Base-by-base conservation (phyloP, 2,113 vertebrate genomes). In the Ophiodon elongatus region DNA sequence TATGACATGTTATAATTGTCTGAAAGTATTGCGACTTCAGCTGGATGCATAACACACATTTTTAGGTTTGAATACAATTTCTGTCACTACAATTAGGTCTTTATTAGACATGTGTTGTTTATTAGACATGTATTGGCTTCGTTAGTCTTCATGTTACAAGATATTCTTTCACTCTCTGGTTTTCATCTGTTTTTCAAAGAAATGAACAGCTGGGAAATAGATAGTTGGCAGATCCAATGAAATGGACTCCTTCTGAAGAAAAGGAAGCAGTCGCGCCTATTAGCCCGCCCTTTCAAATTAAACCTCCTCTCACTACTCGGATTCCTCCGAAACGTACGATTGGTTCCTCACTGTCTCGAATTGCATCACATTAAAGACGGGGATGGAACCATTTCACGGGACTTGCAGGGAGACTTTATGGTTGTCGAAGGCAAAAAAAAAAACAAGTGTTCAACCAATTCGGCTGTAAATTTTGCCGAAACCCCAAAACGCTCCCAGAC, bases 1-100 rank as follows among this genome's bases (percentile, higher is more conserved):
- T 71, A 43, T 78, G 65, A 79, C 37, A 79, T 64, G 66, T 71
- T 71, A 43, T 78, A 74, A 86, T 79, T 72, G 37, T 76, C 27
- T 14, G 56, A 4, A 21, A 43, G 0, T 68, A 70, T 72, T 65
- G 75, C 45, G 3, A 27, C 50, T 52, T 62, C 4, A 74, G 65
- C 47, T 27, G 52, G 64, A 33, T 45, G 69, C 11, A 25, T 33
- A 29, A 64, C 41, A 35, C 62, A 54, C 43, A 23, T 64, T 56
- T 50, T n/a, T 56, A 1, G 23, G 25, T 56, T 56, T 25, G 6
- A 56, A 56, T 43, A 3, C 33, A 8, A 59, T 64, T 1, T 19
- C 8, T 6, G 11, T 47, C 13, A 9, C 43, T 8, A 41, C 14
- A 33, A n/a, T 64, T 9, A 27, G 21, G 65, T 39, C 25, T 77